Evolutionary conservation across 2,113 vertebrate species (phyloP).

Genomic region (Cyanocitta stelleri): DNA sequence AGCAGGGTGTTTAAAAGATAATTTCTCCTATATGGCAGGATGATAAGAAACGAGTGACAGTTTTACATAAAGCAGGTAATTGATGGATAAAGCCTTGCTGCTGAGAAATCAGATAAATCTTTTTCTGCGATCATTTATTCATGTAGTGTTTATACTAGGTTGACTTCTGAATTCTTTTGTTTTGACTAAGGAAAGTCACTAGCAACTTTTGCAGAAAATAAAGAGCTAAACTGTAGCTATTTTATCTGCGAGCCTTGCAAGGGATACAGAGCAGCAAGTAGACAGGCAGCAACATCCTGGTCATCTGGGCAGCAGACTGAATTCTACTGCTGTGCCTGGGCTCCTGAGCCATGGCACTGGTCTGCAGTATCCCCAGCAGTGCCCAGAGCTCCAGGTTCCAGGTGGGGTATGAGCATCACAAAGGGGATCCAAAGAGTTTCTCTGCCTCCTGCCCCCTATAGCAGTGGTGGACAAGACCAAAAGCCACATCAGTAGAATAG

Average conservation of each 20-base stretch:
- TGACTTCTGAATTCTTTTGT: not conserved
- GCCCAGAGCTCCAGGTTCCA: not conserved
- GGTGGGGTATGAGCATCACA: not conserved
- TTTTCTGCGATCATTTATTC: not conserved
- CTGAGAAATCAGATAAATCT: not conserved
- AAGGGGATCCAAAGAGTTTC: not conserved
- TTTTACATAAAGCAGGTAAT: slow-evolving; percentile 21
- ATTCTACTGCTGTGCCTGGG: not conserved
- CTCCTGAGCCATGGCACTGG: not conserved
- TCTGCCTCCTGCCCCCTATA: not conserved
- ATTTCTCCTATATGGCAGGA: not conserved
- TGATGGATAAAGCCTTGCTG: not conserved
- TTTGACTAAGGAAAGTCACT: not conserved
- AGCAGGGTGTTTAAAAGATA: slow-evolving; percentile 15
- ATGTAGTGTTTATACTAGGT: not conserved
- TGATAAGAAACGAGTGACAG: slow-evolving; percentile 48
- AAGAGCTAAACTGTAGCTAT: not conserved
- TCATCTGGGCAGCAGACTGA: not conserved
- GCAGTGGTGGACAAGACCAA: not conserved
- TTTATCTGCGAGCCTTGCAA: not conserved
- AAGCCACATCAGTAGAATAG: not conserved
- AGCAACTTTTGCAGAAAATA: not conserved
- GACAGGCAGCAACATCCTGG: not conserved
- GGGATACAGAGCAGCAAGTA: not conserved
- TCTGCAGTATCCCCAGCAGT: not conserved